phyloP scores from a whole-genome alignment of 1,140 invertebrate species.

The Diorhabda sublineata region DNA sequence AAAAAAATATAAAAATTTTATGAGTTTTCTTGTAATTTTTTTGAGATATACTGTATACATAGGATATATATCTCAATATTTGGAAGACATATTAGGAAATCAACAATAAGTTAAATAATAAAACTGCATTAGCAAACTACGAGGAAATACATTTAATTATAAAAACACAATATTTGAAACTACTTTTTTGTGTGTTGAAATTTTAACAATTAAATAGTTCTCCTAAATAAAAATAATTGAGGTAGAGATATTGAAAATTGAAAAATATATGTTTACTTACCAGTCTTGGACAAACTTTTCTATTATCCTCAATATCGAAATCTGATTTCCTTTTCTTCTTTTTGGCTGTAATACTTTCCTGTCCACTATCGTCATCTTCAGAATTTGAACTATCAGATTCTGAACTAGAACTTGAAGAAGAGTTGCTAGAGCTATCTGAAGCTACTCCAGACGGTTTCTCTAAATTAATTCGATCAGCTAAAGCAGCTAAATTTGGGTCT shows the following conservation, averaged over 20 bases:
- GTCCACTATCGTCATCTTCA: constrained; percentile 79
- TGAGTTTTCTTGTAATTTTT: too few relatives aligned
- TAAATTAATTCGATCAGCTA: constrained; percentile 85
- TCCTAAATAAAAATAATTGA: too few relatives aligned
- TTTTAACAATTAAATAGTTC: too few relatives aligned
- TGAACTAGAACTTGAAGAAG: constrained; percentile 68
- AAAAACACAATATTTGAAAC: too few relatives aligned
- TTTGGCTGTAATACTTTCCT: constrained; percentile 84
- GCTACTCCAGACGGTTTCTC: constrained; percentile 84
- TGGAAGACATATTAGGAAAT: too few relatives aligned
- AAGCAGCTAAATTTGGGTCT: constrained; percentile 75
- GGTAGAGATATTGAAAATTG: not conserved
- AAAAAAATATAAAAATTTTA: too few relatives aligned
- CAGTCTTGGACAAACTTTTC: constrained; percentile 31
- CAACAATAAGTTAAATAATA: too few relatives aligned
- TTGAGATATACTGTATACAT: too few relatives aligned
- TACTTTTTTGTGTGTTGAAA: too few relatives aligned
- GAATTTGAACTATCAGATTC: constrained; percentile 58
- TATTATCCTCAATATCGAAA: constrained; percentile 38
- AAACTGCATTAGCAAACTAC: too few relatives aligned
- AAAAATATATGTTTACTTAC: constrained; percentile 27
- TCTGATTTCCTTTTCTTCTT: constrained; percentile 63
- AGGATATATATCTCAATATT: too few relatives aligned
- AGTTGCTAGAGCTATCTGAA: constrained; percentile 89
- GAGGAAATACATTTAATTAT: too few relatives aligned